Conservation (phyloP, 2,113 vertebrate genomes). For the Tragelaphus buxtoni region DNA sequence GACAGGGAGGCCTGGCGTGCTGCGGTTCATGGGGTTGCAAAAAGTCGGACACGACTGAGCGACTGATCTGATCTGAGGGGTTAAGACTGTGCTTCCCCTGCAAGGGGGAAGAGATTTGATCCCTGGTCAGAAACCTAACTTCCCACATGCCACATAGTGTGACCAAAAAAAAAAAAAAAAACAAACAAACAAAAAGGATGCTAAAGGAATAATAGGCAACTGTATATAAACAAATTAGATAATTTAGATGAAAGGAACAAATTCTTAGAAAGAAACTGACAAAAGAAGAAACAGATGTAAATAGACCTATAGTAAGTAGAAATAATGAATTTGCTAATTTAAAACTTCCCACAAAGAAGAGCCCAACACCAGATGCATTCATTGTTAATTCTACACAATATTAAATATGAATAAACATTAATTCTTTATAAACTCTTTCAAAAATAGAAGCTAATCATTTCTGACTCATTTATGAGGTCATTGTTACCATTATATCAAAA, state of each 20-base stretch:
- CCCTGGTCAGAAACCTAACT: neutral
- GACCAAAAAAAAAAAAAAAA: neutral
- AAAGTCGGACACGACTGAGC: too few relatives aligned
- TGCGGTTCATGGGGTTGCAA: too few relatives aligned
- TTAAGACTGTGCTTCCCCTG: neutral
- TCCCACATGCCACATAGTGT: neutral
- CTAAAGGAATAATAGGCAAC: neutral
- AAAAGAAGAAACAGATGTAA: neutral
- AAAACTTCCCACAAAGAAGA: neutral
- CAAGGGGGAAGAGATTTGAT: neutral
- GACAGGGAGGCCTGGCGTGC: too few relatives aligned
- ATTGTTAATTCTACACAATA: neutral
- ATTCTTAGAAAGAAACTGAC: neutral
- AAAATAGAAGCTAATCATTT: neutral
- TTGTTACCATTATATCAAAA: neutral
- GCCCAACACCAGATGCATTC: neutral
- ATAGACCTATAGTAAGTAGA: neutral
- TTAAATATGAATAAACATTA: neutral
- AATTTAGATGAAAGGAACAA: neutral
- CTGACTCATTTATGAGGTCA: neutral
- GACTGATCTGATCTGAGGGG: too few relatives aligned
- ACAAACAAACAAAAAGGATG: neutral
- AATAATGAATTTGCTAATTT: neutral
- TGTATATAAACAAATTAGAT: neutral
- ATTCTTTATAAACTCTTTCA: neutral